Conservation (phyloP, 2,888 invertebrate species). For the Chaetogeoica ovagalla region DNA sequence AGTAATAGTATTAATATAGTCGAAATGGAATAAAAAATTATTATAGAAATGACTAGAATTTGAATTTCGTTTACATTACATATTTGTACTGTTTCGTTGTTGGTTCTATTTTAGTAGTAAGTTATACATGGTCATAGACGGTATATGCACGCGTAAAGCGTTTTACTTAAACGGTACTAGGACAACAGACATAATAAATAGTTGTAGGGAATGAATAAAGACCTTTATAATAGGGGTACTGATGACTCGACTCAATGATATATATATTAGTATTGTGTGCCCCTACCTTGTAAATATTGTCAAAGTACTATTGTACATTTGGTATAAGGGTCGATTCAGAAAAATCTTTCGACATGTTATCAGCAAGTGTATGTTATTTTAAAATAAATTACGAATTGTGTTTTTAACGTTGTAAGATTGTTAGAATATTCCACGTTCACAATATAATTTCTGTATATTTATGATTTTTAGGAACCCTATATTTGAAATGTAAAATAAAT, state of each 20-base stretch:
- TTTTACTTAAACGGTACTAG: background rate
- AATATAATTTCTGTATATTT: background rate
- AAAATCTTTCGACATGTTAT: background rate
- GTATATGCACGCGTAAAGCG: background rate
- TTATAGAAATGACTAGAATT: background rate
- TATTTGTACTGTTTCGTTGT: background rate
- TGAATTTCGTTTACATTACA: background rate
- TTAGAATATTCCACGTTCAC: background rate
- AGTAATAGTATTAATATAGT: no score
- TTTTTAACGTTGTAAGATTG: background rate
- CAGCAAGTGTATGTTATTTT: background rate
- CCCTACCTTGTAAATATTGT: background rate
- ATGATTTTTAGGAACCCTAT: no score
- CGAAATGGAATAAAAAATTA: background rate
- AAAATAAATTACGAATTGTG: background rate
- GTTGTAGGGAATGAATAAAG: background rate
- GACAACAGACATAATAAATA: background rate
- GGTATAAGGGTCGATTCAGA: background rate
- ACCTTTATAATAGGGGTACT: slow-evolving; percentile 10
- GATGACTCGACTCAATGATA: background rate
- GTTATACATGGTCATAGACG: background rate
- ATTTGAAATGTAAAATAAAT: no score
- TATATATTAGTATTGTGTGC: background rate
- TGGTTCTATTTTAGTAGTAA: background rate
- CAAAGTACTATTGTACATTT: background rate